phyloP scores from a whole-genome alignment of 2,113 vertebrate species.

The Psettodes erumei region DNA sequence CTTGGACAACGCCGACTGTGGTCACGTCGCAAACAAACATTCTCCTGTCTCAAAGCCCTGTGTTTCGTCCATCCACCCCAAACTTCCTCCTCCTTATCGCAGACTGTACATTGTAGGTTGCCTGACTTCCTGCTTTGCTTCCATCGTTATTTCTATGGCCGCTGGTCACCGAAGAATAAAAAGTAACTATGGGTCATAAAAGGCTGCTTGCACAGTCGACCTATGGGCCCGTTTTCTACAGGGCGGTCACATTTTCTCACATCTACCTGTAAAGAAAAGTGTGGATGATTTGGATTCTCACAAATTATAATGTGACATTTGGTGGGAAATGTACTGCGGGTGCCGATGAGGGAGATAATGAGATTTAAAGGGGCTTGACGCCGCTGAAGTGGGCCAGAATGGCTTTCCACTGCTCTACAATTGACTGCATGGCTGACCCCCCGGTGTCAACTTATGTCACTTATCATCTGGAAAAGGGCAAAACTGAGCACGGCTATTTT shows the following conservation, averaged over 20 bases:
- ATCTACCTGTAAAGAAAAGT: slow-evolving; percentile 46
- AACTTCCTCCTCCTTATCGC: too few relatives aligned
- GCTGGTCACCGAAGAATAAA: neutral
- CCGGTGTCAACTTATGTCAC: slow-evolving; percentile 61
- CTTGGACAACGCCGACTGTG: neutral
- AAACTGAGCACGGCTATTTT: slow-evolving; percentile 30
- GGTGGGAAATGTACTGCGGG: slow-evolving; percentile 58
- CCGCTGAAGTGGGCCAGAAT: slow-evolving; percentile 45
- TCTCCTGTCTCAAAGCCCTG: neutral
- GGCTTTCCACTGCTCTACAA: slow-evolving; percentile 54
- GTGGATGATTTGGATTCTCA: slow-evolving; percentile 37
- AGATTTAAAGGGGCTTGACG: slow-evolving; percentile 66
- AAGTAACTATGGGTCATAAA: neutral
- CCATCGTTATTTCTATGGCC: neutral
- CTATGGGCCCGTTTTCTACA: neutral
- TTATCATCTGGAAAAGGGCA: slow-evolving; percentile 63
- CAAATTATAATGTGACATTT: slow-evolving; percentile 73
- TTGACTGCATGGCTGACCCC: slow-evolving; percentile 60
- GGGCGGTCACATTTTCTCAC: slow-evolving; percentile 7
- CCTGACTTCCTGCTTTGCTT: neutral
- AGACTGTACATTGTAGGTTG: neutral
- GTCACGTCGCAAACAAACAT: neutral
- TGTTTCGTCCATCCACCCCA: neutral
- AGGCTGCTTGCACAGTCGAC: neutral
- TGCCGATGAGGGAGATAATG: slow-evolving; percentile 55